Evolutionary conservation across 2,113 vertebrate species (phyloP).

Genomic region (Leucopsar rothschildi): DNA sequence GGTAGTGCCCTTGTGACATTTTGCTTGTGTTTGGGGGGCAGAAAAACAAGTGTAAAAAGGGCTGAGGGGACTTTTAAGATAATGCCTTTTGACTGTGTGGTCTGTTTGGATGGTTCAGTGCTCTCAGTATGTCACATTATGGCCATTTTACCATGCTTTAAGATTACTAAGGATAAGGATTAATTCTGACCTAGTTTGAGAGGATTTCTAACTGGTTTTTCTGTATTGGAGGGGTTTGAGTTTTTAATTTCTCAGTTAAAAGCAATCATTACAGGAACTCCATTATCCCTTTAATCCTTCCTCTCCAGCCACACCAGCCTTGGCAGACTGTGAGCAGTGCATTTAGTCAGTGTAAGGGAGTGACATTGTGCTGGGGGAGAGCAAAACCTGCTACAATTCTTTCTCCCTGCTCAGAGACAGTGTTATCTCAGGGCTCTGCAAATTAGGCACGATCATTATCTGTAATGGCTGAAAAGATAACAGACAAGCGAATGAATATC

Average conservation of each 20-base stretch:
- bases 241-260: conserved; percentile 67
- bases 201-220: conserved; percentile 52
- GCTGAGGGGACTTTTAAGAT: conserved; percentile 10
- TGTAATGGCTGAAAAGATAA: conserved; percentile 49
- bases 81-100: conserved; percentile 46
- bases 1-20: conserved; percentile 4
- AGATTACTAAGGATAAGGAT: conserved; percentile 63
- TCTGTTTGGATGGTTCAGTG: conserved; percentile 51
- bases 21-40: neutral
- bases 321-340: conserved; percentile 1
- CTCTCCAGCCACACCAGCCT: neutral
- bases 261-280: conserved; percentile 29
- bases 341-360: conserved; percentile 17
- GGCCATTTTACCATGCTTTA: conserved; percentile 57
- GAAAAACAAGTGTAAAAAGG: neutral
- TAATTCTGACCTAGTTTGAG: conserved; percentile 71
- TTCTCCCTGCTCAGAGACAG: neutral
- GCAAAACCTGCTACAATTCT: conserved; percentile 36
- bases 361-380: conserved; percentile 46
- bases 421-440: conserved; percentile 41
- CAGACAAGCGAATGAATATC: conserved; percentile 59
- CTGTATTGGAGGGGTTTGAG: neutral
- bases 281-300: conserved; percentile 48
- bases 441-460: conserved; percentile 3
- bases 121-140: conserved; percentile 17